Evolutionary conservation across 2,797 vertebrate genomes (phyloP), one percentile per base, ranked within the genome.

Genomic region (Falco novaeseelandiae): DNA sequence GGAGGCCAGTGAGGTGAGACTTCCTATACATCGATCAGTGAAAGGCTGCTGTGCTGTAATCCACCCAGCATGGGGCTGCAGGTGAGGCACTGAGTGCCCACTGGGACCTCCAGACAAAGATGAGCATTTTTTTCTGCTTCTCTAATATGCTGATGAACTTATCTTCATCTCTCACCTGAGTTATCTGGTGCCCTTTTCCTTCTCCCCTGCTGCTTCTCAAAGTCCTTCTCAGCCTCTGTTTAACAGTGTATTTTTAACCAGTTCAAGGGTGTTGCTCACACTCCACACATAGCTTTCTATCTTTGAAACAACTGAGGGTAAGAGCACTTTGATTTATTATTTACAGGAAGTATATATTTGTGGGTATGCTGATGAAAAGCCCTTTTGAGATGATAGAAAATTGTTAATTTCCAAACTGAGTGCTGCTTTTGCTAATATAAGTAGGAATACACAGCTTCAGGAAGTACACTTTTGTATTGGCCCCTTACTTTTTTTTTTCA

Each of bases 271-370:
- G n/a, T 70, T 82, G 7, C 29, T 90, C 9, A 30, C 49, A 17
- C 12, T 96, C 30, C 16, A 46, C 4, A 69, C 14, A 32, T 30
- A 55, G 11, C 14, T 82, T 90, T 82, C 57, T 52, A 11, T 21
- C 12, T 86, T 89, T 36, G n/a, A 82, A 82, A 88, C 38, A 87
- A 55, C 9, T 0, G 1, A 65, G 32, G 12, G 14, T 65, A 69
- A 82, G 55, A 88, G 19, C 6, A 4, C 12, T 89, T 94, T 94
- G 70, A 90, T 95, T 93, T 96, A 63, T 91, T 81, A 87, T 87
- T 92, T 87, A 80, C 55, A 63, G 49, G 49, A 90, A 84, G 20
- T 48, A 29, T 62, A 16, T 70, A 38, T 58, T 94, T 82, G 62
- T 83, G 72, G 66, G n/a, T 90, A 48, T 86, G 25, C 13, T 95